phyloP scores from a whole-genome alignment of 2,113 vertebrate species.

The Cercopithecus mona region DNA sequence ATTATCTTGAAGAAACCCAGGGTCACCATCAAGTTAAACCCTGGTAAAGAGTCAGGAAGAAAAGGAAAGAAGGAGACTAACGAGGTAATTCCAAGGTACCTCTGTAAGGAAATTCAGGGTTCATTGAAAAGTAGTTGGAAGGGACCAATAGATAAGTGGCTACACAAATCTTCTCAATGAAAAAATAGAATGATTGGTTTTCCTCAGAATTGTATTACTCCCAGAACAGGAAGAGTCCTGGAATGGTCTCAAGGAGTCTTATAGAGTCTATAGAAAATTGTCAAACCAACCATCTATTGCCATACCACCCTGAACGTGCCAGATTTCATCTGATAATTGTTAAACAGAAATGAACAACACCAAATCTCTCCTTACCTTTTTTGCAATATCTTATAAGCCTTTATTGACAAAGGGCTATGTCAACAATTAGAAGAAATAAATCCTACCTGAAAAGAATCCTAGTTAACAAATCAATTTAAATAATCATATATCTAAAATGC shows the following conservation, averaged over 20 bases:
- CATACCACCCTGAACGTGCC: background rate
- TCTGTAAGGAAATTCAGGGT: background rate
- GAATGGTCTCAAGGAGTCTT: background rate
- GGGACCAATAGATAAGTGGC: background rate
- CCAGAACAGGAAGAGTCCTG: background rate
- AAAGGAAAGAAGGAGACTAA: background rate
- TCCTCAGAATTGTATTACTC: background rate
- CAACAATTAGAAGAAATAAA: background rate
- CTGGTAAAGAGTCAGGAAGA: background rate
- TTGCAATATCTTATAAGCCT: background rate
- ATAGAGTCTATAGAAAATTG: too few relatives aligned
- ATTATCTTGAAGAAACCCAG: background rate
- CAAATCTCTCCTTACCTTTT: background rate
- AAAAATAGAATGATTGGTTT: background rate
- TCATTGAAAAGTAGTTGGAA: background rate
- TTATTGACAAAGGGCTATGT: background rate
- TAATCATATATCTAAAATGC: background rate
- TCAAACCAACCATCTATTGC: too few relatives aligned
- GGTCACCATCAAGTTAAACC: background rate
- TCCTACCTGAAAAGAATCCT: background rate
- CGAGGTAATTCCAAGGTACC: background rate
- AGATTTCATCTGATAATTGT: background rate
- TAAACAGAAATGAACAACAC: constrained; percentile 13
- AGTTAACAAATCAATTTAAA: constrained; percentile 20
- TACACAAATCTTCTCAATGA: background rate